Conservation (phyloP, 2,113 vertebrate genomes). For the Tachycineta bicolor region DNA sequence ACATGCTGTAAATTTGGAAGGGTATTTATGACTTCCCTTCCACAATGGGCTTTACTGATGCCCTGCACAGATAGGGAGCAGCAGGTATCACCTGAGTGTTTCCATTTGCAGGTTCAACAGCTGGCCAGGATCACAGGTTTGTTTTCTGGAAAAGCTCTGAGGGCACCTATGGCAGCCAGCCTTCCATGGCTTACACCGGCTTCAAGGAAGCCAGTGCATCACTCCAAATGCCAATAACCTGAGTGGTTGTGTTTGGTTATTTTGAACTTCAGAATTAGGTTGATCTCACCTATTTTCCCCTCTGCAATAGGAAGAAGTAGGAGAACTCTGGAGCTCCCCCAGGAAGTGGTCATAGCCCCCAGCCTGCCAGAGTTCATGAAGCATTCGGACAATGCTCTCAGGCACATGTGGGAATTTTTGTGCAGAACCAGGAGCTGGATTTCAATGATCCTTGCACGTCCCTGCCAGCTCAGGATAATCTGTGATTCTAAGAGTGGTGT, state of each 20-base stretch:
- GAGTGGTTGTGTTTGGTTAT: not conserved
- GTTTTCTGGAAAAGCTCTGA: not conserved
- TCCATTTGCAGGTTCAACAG: not conserved
- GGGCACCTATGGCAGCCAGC: rapidly evolving
- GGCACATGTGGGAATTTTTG: not conserved
- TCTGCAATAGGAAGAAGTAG: not conserved
- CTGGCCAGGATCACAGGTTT: not conserved
- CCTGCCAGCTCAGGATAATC: not conserved
- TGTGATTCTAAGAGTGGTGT: not conserved
- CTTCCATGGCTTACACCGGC: not conserved
- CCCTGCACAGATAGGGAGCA: not conserved
- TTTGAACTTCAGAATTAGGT: not conserved
- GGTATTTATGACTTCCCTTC: not conserved
- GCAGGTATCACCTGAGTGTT: not conserved
- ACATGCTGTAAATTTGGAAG: not conserved
- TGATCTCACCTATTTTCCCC: not conserved
- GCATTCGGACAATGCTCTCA: not conserved
- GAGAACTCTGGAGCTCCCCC: not conserved
- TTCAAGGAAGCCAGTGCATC: not conserved
- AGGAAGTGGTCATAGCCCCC: not conserved
- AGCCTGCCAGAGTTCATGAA: not conserved
- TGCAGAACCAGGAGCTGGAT: not conserved
- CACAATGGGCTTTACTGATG: not conserved
- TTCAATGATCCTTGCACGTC: not conserved
- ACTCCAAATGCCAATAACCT: not conserved